Base-by-base conservation (phyloP, 92 coral and sea anemone species). In the Epizoanthus illoricatus region DNA sequence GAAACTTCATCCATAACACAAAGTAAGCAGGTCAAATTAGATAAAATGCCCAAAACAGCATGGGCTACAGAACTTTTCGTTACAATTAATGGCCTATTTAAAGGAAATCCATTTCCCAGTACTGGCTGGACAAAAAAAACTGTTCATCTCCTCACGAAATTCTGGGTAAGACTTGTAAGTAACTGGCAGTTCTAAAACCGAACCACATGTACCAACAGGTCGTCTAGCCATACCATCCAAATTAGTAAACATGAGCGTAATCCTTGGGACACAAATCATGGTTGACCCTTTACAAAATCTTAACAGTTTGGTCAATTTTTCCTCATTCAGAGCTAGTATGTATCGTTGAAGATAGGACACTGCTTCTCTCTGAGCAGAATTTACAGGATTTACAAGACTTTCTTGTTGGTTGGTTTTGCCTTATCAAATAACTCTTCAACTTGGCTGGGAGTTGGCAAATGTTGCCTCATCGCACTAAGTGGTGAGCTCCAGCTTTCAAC, bases 161-260 rank as follows among this genome's bases (percentile, higher is more conserved):
- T 80, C 60, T 4, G 80, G 86, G 57, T 85, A 85, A 72, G 72
- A 73, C 43, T 36, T 39, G 66, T 84, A 84, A 45, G 81, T 88
- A 47, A 79, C 80, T 24, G 90, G 90, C 72, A 87, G 39, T 62
- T 88, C 91, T 23, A 88, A 84, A 40, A 72, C 81, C 33, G 80
- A 73, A 28, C 91, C 88, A 76, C 91, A 88, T 33, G 85, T 88
- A 64, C 79, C 91, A 67, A 88, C 83, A 24, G 91, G 91, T 36
- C 89, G 89, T 75, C 91, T 61, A 69, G 69, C 86, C 36, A 65
- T 23, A n/a, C 84, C 86, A 54, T 80, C 88, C 72, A 79, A 62
- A 62, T 76, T 64, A 55, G 79, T 85, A 78, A 80, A 85, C 55
- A 56, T 68, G 49, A 88, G 82, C 54, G 76, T 73, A 55, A 88